Evolutionary conservation across 1,140 invertebrate species (phyloP).

Genomic region (Mercenaria mercenaria): DNA sequence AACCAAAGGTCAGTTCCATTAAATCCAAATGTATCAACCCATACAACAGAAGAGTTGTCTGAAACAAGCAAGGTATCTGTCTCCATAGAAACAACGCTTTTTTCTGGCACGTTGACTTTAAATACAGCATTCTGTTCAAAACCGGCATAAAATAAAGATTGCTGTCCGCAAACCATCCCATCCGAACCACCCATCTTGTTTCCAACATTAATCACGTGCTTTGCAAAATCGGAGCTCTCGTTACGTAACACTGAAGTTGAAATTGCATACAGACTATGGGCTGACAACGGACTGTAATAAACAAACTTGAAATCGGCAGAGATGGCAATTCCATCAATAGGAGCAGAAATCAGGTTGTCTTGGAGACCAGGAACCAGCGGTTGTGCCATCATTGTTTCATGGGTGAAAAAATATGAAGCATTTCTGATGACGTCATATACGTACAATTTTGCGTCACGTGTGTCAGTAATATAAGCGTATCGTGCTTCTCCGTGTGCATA

Average conservation of each 20-base stretch:
- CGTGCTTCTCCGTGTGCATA: conserved; percentile 66
- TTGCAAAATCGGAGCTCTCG: neutral
- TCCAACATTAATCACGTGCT: conserved; percentile 43
- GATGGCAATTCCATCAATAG: conserved; percentile 76
- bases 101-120: neutral
- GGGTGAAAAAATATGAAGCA: conserved; percentile 60
- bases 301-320: conserved; percentile 72
- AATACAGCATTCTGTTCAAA: conserved; percentile 67
- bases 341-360: conserved; percentile 1
- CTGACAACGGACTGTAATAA: conserved; percentile 71
- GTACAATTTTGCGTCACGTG: conserved; percentile 60
- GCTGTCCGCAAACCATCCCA: conserved; percentile 68
- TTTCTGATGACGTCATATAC: conserved; percentile 65
- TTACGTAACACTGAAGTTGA: conserved; percentile 63
- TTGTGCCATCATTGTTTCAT: conserved; percentile 68
- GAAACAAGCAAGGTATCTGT: neutral
- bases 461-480: conserved; percentile 77
- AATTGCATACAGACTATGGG: conserved; percentile 63
- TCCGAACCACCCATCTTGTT: conserved; percentile 61
- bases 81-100: neutral
- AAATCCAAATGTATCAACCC: conserved; percentile 64
- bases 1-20: conserved; percentile 69
- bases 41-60: conserved; percentile 25
- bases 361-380: neutral
- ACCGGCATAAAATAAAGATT: conserved; percentile 64